Conservation (phyloP, 2,888 invertebrate species). For the Pachliopta kotzebuea region DNA sequence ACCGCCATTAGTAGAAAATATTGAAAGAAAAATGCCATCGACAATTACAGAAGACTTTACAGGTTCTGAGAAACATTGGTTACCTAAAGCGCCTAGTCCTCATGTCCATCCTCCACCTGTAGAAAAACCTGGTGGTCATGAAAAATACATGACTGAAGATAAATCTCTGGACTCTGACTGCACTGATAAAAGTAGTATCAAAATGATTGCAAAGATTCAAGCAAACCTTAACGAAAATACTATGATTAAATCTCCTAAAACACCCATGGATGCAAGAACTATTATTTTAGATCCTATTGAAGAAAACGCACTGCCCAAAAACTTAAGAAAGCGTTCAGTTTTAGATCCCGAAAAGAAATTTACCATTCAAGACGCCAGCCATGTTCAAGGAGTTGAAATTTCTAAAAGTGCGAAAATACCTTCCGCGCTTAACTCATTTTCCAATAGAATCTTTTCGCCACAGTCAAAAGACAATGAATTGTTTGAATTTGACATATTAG, state of each 20-base stretch:
- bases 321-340: conserved; percentile 55
- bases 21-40: conserved; percentile 49
- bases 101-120: conserved; percentile 62
- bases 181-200: conserved; percentile 67
- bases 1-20: conserved; percentile 35
- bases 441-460: conserved; percentile 86
- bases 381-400: conserved; percentile 71
- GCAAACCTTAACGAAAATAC: conserved; percentile 74
- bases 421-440: conserved; percentile 61
- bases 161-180: conserved; percentile 67
- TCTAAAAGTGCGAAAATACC: conserved; percentile 75
- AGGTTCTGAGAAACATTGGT: conserved; percentile 63
- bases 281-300: conserved; percentile 58
- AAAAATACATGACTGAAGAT: conserved; percentile 74
- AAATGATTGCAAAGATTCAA: conserved; percentile 75
- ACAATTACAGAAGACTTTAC: conserved; percentile 49
- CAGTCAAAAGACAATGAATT: conserved; percentile 83
- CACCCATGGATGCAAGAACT: conserved; percentile 75
- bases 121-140: conserved; percentile 65
- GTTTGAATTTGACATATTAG: conserved; percentile 83
- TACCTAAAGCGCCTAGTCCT: conserved; percentile 65
- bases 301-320: conserved; percentile 52
- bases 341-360: conserved; percentile 66
- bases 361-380: conserved; percentile 65
- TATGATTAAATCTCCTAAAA: conserved; percentile 76